Evolutionary conservation across 2,888 invertebrate species (phyloP).

Genomic region (Dioctria linearis): DNA sequence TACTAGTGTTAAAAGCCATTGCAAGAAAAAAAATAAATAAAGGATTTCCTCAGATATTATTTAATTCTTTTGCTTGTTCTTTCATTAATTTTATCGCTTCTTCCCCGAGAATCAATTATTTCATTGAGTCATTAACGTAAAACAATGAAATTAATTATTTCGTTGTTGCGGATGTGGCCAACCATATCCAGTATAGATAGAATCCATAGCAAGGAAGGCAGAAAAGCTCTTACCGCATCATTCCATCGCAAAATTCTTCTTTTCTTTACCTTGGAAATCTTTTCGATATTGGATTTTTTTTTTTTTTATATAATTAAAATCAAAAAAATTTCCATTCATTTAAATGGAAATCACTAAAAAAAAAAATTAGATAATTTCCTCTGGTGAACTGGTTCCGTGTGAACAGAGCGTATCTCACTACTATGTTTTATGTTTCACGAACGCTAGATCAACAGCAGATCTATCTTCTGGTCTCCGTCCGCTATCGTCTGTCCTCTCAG

Average conservation of each 20-base stretch:
- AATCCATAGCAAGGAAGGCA: conserved; percentile 22
- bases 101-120: not conserved
- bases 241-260: not conserved
- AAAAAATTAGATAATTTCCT: not conserved
- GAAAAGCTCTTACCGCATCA: conserved; percentile 18
- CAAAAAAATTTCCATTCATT: conserved; percentile 49
- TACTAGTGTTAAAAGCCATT: too few relatives aligned
- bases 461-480: not conserved
- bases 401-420: conserved; percentile 55
- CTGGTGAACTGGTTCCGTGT: conserved; percentile 40
- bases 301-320: conserved; percentile 25
- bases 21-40: too few relatives aligned
- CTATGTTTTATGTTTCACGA: conserved; percentile 52
- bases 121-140: conserved; percentile 11
- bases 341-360: not conserved
- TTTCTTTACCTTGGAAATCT: conserved; percentile 14
- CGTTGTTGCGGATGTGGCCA: conserved; percentile 12
- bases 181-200: not conserved
- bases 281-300: not conserved
- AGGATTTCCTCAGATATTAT: too few relatives aligned
- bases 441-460: conserved; percentile 12
- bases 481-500: not conserved
- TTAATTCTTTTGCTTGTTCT: too few relatives aligned
- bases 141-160: conserved; percentile 20
- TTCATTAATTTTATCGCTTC: not conserved